Base-by-base conservation (phyloP, 2,113 vertebrate species). In the Dicrurus megarhynchus region DNA sequence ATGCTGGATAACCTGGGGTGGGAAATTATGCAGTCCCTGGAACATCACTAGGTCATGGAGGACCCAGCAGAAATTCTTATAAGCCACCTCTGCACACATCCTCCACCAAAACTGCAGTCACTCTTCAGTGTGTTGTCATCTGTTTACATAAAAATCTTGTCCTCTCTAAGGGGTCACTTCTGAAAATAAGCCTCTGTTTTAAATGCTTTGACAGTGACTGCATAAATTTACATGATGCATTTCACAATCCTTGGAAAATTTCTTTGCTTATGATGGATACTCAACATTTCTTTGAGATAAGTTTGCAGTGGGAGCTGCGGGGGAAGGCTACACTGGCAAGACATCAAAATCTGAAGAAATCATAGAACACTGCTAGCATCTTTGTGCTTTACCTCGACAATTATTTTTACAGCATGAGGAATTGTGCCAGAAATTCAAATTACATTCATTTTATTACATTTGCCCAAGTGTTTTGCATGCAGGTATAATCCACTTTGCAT, bases 281-380 rank as follows among this genome's bases (percentile, higher is more conserved):
- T 94, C 68, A 77, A 84, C 91, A 90, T 88, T 74, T 89, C 77
- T 94, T 85, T 77, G 39, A 93, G 63, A 90, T 75, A 90, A 96
- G 22, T 90, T 96, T 97, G 92, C 71, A 87, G 37, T 90, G 90
- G 78, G 90, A 90, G 83, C 82, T 95, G 93, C 77, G 90, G 96
- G 94, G 93, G 90, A 89, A 68, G 87, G 52, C 41, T 92, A 32
- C 33, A 21, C 68, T 94, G 77, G 79, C 76, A 95, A 79, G 80
- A 67, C 30, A 61, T 92, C 95, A 93, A 83, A 89, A 88, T 87
- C 47, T 85, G 44, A 92, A 59, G 41, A 93, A 73, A 52, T 90
- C 52, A 53, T 33, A 47, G 68, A 92, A 49, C 57, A 83, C 83
- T 89, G 63, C 59, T 88, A 84, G 49, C 26, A 64, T 64, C 63